Percentiles rank a stretch among this genome's conserved stretches.
Evolutionary conservation across 2,888 invertebrate genomes (phyloP).

Genomic region (Chloroclystis v-ata): DNA sequence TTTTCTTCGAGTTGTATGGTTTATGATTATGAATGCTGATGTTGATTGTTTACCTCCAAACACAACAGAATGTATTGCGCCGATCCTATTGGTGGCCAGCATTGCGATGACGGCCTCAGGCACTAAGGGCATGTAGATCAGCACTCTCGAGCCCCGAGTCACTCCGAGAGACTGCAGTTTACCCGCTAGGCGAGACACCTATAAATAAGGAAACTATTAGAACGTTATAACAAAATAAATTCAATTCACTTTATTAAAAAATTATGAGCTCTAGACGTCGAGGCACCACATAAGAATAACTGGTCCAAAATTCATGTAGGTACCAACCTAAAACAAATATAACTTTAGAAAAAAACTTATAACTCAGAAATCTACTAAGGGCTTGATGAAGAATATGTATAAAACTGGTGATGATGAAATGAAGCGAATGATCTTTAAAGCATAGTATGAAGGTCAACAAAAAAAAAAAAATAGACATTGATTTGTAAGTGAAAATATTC

Average conservation of each 20-base stretch:
- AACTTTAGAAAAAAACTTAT: no score
- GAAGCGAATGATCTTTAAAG: constrained; percentile 94
- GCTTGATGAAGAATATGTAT: constrained; percentile 95
- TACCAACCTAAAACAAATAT: no score
- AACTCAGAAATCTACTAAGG: constrained; percentile 87
- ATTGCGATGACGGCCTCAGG: constrained; percentile 94
- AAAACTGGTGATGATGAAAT: constrained; percentile 96
- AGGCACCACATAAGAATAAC: no score
- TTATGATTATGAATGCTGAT: neutral
- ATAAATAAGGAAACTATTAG: constrained; percentile 4
- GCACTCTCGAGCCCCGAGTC: constrained; percentile 87
- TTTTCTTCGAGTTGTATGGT: no score
- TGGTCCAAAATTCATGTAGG: no score
- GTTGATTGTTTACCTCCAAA: constrained; percentile 84
- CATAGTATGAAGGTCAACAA: constrained; percentile 90
- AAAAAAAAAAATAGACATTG: constrained; percentile 73
- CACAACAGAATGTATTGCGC: constrained; percentile 95
- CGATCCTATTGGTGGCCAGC: constrained; percentile 91
- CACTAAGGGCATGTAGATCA: constrained; percentile 97
- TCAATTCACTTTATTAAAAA: no score
- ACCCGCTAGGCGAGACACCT: constrained; percentile 88
- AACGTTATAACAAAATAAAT: neutral
- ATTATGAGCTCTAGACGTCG: no score
- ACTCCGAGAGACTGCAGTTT: constrained; percentile 88
- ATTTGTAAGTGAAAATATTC: constrained; percentile 40